Base-by-base conservation (phyloP, 2,797 vertebrate species). In the Sebastes nivosus region DNA sequence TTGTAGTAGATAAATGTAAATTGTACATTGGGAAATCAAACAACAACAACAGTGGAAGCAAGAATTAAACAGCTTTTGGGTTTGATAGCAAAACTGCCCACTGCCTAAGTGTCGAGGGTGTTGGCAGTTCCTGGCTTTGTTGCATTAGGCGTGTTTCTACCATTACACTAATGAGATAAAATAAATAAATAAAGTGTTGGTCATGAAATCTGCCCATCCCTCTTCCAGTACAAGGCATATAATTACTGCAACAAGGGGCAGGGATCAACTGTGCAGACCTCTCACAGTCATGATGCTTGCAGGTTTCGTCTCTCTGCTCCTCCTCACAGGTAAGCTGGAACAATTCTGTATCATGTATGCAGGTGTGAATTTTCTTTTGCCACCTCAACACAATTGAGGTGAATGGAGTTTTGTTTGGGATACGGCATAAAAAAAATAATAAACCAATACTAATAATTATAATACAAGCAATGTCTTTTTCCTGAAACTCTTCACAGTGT, bases 291-390 rank as follows among this genome's bases (percentile, higher is more conserved):
- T 38, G 73, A 77, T 61, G 66, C 7, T 72, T 8, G 7, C 46
- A 24, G 66, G 30, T 60, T 42, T 82, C 16, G 38, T 84, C 64
- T 67, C 61, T 34, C 77, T 87, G 16, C 79, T 89, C 57, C 32
- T 82, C 27, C 3, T 86, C 57, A 57, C 77, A 76, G 81, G 85
- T 86, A 87, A 79, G 72, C 18, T 55, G 14, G 10, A 8, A 52
- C 8, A 10, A 4, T 78, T 78, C 29, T 70, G 12, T 22, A 29
- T 5, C 13, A 59, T 69, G 10, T 18, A 27, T 71, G 55, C 8
- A 70, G 34, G 13, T n/a, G 14, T 24, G 38, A 36, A 25, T 27
- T 18, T 2, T 74, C 1, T 54, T 27, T 58, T 57, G 18, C 24
- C 1, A 57, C 1, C 12, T 18, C 24, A 22, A 5, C 10, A 38